phyloP scores from a whole-genome alignment of 2,797 vertebrate species.

The Vultur gryphus region DNA sequence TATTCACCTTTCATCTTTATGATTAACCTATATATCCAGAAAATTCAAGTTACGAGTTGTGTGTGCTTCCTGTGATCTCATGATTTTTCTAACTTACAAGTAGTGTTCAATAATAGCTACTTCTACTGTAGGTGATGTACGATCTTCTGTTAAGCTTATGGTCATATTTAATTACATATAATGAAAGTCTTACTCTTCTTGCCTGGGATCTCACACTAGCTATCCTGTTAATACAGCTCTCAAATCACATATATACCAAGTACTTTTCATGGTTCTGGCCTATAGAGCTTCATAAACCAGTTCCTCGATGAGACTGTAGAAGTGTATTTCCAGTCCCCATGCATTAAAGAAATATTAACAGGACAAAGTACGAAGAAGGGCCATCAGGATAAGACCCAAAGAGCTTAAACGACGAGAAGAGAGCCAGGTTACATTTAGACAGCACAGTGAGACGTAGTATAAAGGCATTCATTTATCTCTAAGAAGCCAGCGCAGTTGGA shows the following conservation, averaged over 20 bases:
- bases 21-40: not conserved
- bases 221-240: not conserved
- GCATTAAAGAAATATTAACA: not conserved
- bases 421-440: not conserved
- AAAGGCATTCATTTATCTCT: not conserved
- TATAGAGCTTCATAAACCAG: not conserved
- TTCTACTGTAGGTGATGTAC: not conserved
- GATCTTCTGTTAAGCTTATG: not conserved
- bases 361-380: not conserved
- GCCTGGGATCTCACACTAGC: not conserved
- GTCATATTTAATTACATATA: not conserved
- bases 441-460: accelerated
- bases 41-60: not conserved
- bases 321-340: not conserved
- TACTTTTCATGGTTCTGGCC: not conserved
- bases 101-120: not conserved
- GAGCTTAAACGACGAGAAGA: not conserved
- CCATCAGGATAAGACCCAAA: not conserved
- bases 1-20: not conserved
- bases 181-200: not conserved
- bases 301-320: not conserved
- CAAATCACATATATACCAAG: not conserved
- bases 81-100: not conserved
- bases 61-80: not conserved
- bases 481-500: not conserved